These are phyloP conservation scores for Cyphomyrus discorhynchus DNA, from an alignment of 2,113 vertebrate genomes.

Conservation along the genomic window DNA sequence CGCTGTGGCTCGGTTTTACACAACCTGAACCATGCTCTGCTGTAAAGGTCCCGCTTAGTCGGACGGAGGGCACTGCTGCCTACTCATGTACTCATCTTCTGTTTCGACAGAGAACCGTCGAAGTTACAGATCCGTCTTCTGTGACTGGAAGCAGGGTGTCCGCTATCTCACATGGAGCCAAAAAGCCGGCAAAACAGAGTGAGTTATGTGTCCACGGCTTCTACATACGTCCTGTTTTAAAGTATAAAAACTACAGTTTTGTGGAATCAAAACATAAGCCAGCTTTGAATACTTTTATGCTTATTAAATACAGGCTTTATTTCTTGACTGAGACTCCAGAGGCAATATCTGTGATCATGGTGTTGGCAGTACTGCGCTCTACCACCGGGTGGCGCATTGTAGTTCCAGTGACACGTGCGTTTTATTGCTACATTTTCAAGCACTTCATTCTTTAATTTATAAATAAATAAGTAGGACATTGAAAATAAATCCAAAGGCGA, in stretches of 20 bases:
- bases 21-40: background rate
- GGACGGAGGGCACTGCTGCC: background rate
- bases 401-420: background rate
- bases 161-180: slow-evolving; percentile 12
- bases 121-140: slow-evolving; percentile 34
- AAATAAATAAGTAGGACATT: background rate
- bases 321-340: background rate
- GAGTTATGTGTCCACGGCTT: background rate
- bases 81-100: background rate
- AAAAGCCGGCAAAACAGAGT: slow-evolving; percentile 34
- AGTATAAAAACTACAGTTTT: background rate
- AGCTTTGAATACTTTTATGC: slow-evolving; percentile 4
- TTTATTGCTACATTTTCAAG: background rate
- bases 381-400: background rate
- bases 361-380: background rate
- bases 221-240: background rate
- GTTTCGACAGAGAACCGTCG: slow-evolving; percentile 46
- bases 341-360: background rate
- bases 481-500: background rate
- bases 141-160: slow-evolving; percentile 18
- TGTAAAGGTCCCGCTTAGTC: background rate
- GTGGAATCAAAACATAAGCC: background rate
- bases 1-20: background rate
- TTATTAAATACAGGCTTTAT: background rate
- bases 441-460: background rate